Base-by-base conservation (phyloP, 2,888 invertebrate genomes). In the Eudemis profundana region DNA sequence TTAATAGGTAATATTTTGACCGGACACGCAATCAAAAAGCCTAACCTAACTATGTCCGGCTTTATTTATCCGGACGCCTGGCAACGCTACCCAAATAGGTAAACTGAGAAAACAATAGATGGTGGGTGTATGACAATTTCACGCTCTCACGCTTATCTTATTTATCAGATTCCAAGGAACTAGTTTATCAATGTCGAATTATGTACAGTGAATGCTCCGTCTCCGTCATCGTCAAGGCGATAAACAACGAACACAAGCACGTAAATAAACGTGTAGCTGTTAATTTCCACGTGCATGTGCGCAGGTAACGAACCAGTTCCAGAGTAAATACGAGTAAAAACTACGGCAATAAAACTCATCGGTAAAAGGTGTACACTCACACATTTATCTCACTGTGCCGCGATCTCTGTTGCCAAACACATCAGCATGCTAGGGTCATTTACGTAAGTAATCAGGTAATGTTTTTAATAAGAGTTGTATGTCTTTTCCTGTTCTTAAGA, bases 221-320 rank as follows among this genome's bases (percentile, higher is more conserved):
- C 59, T 65, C 65, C 53, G n/a, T n/a, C n/a, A n/a, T n/a, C 27
- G 59, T 38, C 59, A 65, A 65, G 46, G 51, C 51, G 36, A 51
- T 59, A 59, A 53, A 65, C 36, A 21, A 33, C 46, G 7, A 38
- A 51, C 19, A 21, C 36, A 14, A 23, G n/a, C 12, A 59, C 38
- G 67, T 68, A 70, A 68, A 73, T 70, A 70, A 40, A 69, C 63
- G 51, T 47, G 33, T 53, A 57, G 33, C 42, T 62, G 57, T 59
- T 49, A 60, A 60, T 56, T 61, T 51, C 47, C 51, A 61, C 62
- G 57, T 64, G 56, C 61, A 62, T 49, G 67, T 67, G 63, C 61
- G 66, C 64, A 75, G 78, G 78, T 84, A 84, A 84, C 77, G 79
- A 82, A 85, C 86, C 77, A 73, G 84, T 85, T 83, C 17, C 4